These are phyloP conservation scores for Cheilosia grossa DNA, from an alignment of 2,888 invertebrate genomes.

Conservation along the genomic window DNA sequence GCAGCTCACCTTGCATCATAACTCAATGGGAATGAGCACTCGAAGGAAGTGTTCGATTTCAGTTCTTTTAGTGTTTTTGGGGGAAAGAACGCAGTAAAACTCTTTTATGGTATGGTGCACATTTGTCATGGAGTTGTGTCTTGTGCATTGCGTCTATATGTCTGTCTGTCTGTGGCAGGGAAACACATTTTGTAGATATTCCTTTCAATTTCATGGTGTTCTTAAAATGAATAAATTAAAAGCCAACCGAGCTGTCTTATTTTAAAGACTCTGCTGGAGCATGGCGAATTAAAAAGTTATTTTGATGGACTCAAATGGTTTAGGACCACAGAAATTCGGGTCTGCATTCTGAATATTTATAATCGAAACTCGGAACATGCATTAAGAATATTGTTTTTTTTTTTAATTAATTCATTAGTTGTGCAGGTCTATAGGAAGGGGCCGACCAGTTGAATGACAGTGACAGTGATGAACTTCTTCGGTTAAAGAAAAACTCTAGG, in stretches of 20 bases:
- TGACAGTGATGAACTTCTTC: too few species aligned
- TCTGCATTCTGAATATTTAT: too few species aligned
- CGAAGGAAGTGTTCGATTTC: slow-evolving; percentile 62
- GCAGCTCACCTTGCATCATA: slow-evolving; percentile 48
- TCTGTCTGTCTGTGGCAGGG: slow-evolving; percentile 14
- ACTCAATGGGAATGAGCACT: slow-evolving; percentile 32
- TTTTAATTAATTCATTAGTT: too few species aligned
- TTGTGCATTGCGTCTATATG: neutral
- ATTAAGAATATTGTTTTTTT: too few species aligned
- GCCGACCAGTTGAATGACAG: too few species aligned
- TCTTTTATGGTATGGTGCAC: slow-evolving; percentile 31
- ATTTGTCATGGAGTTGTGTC: slow-evolving; percentile 52
- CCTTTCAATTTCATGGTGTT: slow-evolving; percentile 56
- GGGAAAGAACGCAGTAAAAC: slow-evolving; percentile 35
- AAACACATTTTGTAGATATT: slow-evolving; percentile 28
- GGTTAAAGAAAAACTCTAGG: too few species aligned
- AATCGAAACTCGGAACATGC: too few species aligned
- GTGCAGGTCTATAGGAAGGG: too few species aligned
- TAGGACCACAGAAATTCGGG: too few species aligned
- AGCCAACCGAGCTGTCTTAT: slow-evolving; percentile 35
- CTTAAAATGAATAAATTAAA: slow-evolving; percentile 21
- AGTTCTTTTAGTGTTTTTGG: slow-evolving; percentile 10
- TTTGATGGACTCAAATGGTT: too few species aligned
- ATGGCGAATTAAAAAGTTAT: slow-evolving; percentile 32
- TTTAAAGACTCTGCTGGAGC: slow-evolving; percentile 12